phyloP scores from a whole-genome alignment of 2,888 invertebrate species.

The Volucella inanis region DNA sequence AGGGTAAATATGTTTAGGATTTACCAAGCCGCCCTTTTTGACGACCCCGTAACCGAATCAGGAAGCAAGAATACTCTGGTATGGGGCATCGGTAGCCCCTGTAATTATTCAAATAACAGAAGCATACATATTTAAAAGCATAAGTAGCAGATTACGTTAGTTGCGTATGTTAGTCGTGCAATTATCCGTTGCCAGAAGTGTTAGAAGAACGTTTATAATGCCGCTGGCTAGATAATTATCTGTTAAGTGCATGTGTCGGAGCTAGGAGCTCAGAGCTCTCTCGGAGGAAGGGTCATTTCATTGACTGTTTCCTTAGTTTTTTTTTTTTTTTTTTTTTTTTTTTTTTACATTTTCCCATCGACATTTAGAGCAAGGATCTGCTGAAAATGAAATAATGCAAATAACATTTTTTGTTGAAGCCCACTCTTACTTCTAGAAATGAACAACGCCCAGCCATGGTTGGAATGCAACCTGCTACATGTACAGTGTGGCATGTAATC shows the following conservation, averaged over 20 bases:
- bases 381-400: neutral
- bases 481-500: constrained; percentile 43
- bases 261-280: too few relatives aligned
- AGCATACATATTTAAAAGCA: constrained; percentile 43
- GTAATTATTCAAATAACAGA: constrained; percentile 62
- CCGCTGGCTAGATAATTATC: constrained; percentile 43
- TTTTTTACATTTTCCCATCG: neutral
- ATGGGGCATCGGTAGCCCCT: constrained; percentile 10
- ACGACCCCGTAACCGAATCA: neutral
- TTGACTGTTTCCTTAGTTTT: constrained; percentile 55
- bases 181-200: constrained; percentile 38
- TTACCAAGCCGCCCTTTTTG: constrained; percentile 39
- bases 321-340: constrained; percentile 19
- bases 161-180: constrained; percentile 54
- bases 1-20: constrained; percentile 68
- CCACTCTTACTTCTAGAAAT: constrained; percentile 22
- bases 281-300: constrained; percentile 50
- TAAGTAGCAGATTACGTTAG: constrained; percentile 59
- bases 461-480: constrained; percentile 26
- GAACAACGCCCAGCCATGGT: constrained; percentile 60
- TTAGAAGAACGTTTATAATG: constrained; percentile 27
- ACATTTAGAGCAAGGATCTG: constrained; percentile 46
- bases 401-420: constrained; percentile 41
- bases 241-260: constrained; percentile 6
- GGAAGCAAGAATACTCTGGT: too few relatives aligned